These are phyloP conservation scores for Paragorgia papillata DNA, from an alignment of 92 coral and sea anemone species.

Conservation along the genomic window DNA sequence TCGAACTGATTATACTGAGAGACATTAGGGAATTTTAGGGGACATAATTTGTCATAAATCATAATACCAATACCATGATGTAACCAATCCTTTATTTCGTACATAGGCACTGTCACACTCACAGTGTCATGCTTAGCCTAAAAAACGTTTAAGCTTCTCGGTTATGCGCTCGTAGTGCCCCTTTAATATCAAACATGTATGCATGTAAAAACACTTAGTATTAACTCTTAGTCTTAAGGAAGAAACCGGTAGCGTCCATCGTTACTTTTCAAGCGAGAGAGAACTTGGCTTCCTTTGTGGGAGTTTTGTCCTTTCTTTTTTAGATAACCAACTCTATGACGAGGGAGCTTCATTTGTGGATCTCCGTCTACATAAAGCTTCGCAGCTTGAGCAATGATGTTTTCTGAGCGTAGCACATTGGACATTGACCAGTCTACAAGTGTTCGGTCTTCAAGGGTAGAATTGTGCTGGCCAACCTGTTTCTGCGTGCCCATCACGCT, in stretches of 20 bases:
- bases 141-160: no score
- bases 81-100: no score
- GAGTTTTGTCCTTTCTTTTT: neutral
- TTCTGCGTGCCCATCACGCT: constrained; percentile 28
- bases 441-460: constrained; percentile 26
- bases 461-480: constrained; percentile 18
- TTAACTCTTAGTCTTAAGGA: neutral
- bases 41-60: no score
- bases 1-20: no score
- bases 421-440: constrained; percentile 18
- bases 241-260: constrained; percentile 27
- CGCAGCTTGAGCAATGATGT: constrained; percentile 15
- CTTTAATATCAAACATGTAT: no score
- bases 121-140: no score
- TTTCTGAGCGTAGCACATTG: constrained; percentile 18
- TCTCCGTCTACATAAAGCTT: constrained; percentile 11
- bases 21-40: no score
- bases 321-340: constrained; percentile 19
- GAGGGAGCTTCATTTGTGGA: neutral
- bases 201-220: no score
- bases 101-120: no score
- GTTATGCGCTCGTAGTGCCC: no score
- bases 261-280: constrained; percentile 13
- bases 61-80: no score
- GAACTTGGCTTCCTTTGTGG: constrained; percentile 24